A percentile compares a stretch with the other conserved stretches of the same genome.
Evolutionary conservation across 2,113 vertebrate species (phyloP).

Genomic region (Toxotes chatareus): DNA sequence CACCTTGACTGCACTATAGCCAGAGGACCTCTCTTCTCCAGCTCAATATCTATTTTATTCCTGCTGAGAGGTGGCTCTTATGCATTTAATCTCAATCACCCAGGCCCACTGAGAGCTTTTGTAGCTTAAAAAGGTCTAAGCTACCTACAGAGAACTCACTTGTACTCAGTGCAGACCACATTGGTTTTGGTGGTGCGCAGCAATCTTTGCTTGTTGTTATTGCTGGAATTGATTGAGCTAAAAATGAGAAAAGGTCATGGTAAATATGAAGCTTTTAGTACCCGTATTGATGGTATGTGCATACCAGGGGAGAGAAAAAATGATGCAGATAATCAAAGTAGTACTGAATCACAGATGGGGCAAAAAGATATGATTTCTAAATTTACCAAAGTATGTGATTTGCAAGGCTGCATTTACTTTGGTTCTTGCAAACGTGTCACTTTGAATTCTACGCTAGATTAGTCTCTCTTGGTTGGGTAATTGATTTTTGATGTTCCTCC

Average conservation of each 20-base stretch:
- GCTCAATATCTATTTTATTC: conserved; percentile 36
- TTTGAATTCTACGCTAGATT: conserved; percentile 46
- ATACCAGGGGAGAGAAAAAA: conserved; percentile 2
- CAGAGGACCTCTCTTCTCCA: conserved; percentile 6
- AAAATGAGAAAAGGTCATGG: conserved; percentile 63
- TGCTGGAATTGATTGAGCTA: conserved; percentile 62
- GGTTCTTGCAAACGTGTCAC: conserved; percentile 16
- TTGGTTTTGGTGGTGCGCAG: conserved; percentile 12
- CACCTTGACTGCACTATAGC: background rate
- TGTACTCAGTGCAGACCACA: conserved; percentile 13
- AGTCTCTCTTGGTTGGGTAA: conserved; percentile 24
- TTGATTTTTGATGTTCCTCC: conserved; percentile 46
- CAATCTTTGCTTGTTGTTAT: conserved; percentile 50
- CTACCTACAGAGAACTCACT: conserved; percentile 21
- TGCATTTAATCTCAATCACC: conserved; percentile 50
- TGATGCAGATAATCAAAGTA: conserved; percentile 1
- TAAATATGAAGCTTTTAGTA: conserved; percentile 54
- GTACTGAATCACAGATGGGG: background rate
- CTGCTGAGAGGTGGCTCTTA: conserved; percentile 28
- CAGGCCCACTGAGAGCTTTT: conserved; percentile 51
- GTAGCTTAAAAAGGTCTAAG: conserved; percentile 51
- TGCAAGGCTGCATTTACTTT: conserved; percentile 1
- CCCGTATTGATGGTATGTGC: conserved; percentile 15
- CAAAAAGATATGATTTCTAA: background rate
- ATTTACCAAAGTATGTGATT: conserved; percentile 18